These are phyloP conservation scores for Chrysocyon brachyurus DNA, from an alignment of 2,797 vertebrate genomes.

Conservation along the genomic window DNA sequence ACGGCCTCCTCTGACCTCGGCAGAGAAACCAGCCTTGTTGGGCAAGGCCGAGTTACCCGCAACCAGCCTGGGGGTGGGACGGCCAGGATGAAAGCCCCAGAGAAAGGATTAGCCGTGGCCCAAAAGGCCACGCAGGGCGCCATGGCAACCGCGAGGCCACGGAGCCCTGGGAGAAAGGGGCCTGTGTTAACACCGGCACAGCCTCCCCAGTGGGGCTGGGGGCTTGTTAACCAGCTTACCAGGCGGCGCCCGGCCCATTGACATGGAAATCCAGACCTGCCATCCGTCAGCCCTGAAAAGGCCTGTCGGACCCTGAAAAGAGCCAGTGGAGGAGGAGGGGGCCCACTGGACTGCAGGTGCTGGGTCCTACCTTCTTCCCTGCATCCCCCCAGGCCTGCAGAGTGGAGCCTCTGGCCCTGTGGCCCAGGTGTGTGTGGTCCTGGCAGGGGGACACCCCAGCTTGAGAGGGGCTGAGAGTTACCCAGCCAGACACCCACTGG, in stretches of 20 bases:
- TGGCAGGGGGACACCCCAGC: not conserved
- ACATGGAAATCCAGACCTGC: conserved; percentile 76
- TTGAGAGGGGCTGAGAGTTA: not conserved
- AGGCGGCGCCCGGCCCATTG: conserved; percentile 77
- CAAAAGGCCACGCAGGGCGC: conserved; percentile 57
- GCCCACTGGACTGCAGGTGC: conserved; percentile 66
- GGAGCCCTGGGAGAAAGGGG: not conserved
- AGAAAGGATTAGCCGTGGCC: conserved; percentile 80
- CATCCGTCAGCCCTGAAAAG: not conserved
- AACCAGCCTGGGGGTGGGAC: conserved; percentile 71
- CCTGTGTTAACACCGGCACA: conserved; percentile 48
- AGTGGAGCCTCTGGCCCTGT: not conserved
- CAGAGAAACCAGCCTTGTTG: conserved; percentile 76
- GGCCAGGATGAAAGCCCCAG: conserved; percentile 79
- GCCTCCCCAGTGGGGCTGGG: not conserved
- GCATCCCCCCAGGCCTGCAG: conserved; percentile 76
- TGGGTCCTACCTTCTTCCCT: conserved; percentile 78
- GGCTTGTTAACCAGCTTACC: conserved; percentile 89
- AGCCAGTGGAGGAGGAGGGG: not conserved
- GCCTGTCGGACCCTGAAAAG: not conserved
- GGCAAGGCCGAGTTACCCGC: conserved; percentile 62
- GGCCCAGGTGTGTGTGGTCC: fast-evolving
- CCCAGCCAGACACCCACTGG: not conserved
- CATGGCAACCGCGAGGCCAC: conserved; percentile 83
- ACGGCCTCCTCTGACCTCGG: conserved; percentile 81